These are phyloP conservation scores for Trissoscelio sp. DNA, from an alignment of 2,888 invertebrate genomes.

Conservation along the genomic window DNA sequence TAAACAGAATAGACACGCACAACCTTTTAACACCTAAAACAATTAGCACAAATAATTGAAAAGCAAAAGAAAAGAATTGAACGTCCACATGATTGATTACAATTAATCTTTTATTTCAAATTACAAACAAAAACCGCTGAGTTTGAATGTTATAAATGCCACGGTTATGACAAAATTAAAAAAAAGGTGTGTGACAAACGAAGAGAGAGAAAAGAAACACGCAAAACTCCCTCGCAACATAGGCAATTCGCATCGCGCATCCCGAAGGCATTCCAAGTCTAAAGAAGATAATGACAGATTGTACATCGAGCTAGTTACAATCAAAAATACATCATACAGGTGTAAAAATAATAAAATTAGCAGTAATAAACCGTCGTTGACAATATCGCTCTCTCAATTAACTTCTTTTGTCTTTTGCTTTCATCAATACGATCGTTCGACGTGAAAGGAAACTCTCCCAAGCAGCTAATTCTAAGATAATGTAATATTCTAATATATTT, in stretches of 20 bases:
- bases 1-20: neutral
- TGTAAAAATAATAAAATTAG: constrained; percentile 82
- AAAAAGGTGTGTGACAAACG: too few relatives aligned
- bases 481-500: constrained; percentile 78
- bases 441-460: constrained; percentile 81
- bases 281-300: constrained; percentile 77
- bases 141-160: too few relatives aligned
- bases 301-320: constrained; percentile 79
- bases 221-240: constrained; percentile 75
- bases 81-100: neutral
- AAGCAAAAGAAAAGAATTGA: too few relatives aligned
- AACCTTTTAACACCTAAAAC: too few relatives aligned
- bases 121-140: neutral
- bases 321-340: constrained; percentile 76
- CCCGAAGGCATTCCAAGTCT: constrained; percentile 74
- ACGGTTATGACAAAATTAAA: constrained; percentile 4
- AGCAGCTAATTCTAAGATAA: constrained; percentile 83
- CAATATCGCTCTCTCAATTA: constrained; percentile 44
- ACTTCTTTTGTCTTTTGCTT: constrained; percentile 60
- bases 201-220: constrained; percentile 12
- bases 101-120: neutral
- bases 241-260: constrained; percentile 72
- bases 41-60: too few relatives aligned
- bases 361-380: constrained; percentile 76
- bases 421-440: constrained; percentile 70